A percentile compares a stretch with the other conserved stretches of the same genome.
Conservation (phyloP, 2,888 invertebrate species). For the Coleophora flavipennella region DNA sequence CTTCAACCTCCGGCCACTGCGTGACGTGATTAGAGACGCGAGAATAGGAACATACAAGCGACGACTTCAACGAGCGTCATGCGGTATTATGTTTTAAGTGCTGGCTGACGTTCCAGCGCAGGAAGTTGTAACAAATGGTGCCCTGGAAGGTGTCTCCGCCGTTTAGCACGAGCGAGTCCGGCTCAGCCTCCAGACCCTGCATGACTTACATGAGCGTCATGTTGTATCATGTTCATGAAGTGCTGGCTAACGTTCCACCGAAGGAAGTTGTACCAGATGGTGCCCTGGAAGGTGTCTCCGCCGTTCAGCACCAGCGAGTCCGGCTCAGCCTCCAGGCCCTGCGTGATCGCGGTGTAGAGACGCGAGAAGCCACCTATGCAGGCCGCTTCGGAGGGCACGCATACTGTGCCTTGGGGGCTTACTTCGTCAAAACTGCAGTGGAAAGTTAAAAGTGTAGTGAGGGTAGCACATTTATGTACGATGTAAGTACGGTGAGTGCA, state of each 20-base stretch:
- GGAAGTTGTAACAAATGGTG: too few species aligned
- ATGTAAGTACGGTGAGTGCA: too few species aligned
- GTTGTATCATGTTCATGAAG: slow-evolving; percentile 83
- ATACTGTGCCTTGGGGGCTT: slow-evolving; percentile 68
- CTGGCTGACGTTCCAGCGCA: slow-evolving; percentile 81
- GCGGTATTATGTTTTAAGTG: slow-evolving; percentile 81
- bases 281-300: slow-evolving; percentile 78
- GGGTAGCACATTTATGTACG: too few species aligned
- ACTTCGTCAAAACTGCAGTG: slow-evolving; percentile 75
- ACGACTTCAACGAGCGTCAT: slow-evolving; percentile 82
- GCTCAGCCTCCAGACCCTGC: slow-evolving; percentile 62
- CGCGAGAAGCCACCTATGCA: slow-evolving; percentile 83
- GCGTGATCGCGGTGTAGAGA: slow-evolving; percentile 72
- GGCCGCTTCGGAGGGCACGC: slow-evolving; percentile 48
- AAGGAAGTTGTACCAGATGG: slow-evolving; percentile 83
- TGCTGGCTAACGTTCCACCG: slow-evolving; percentile 80
- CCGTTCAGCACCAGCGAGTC: slow-evolving; percentile 76
- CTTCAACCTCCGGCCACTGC: slow-evolving; percentile 52
- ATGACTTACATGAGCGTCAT: slow-evolving; percentile 82
- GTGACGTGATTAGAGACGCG: slow-evolving; percentile 76
- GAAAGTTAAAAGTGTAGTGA: background rate
- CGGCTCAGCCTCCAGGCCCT: slow-evolving; percentile 69
- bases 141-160: too few species aligned
- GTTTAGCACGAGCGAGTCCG: too few species aligned
- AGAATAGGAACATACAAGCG: slow-evolving; percentile 82